phyloP scores from a whole-genome alignment of 1,140 invertebrate genomes.

The Papilio machaon region DNA sequence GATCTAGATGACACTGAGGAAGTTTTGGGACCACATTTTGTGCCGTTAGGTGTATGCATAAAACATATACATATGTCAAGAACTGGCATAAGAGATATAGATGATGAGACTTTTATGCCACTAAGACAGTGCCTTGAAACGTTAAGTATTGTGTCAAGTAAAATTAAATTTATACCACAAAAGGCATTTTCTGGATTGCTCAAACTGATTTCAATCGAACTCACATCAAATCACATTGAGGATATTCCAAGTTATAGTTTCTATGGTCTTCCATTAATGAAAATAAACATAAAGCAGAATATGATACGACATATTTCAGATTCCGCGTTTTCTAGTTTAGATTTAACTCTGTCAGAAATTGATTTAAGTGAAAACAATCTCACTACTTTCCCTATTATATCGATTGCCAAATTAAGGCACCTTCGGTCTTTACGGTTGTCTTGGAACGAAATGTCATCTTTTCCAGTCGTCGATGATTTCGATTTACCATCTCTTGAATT shows the following conservation, averaged over 20 bases:
- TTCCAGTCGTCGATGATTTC: conserved; percentile 87
- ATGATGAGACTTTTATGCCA: conserved; percentile 88
- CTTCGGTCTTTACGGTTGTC: conserved; percentile 88
- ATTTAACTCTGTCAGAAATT: conserved; percentile 90
- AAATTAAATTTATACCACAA: conserved; percentile 90
- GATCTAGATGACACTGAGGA: conserved; percentile 74
- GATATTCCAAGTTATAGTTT: conserved; percentile 93
- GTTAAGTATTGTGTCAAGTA: conserved; percentile 90
- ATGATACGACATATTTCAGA: conserved; percentile 90
- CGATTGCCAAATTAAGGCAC: conserved; percentile 88
- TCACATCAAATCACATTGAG: conserved; percentile 93
- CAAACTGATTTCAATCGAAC: conserved; percentile 88
- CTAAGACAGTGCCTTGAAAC: conserved; percentile 90
- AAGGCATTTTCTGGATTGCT: conserved; percentile 88
- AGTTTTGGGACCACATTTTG: conserved; percentile 73
- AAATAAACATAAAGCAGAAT: conserved; percentile 93
- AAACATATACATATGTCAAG: conserved; percentile 92
- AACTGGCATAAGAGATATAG: conserved; percentile 88
- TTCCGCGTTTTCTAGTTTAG: conserved; percentile 92
- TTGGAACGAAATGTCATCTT: conserved; percentile 88
- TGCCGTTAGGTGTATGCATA: conserved; percentile 85
- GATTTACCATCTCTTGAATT: conserved; percentile 88
- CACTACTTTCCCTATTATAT: conserved; percentile 89
- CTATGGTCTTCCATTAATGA: conserved; percentile 90
- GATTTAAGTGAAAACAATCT: conserved; percentile 94